Percentiles rank a stretch among this genome's conserved stretches.
Evolutionary conservation across 2,113 vertebrate species (phyloP).

Genomic region (Hemiprocne comata): DNA sequence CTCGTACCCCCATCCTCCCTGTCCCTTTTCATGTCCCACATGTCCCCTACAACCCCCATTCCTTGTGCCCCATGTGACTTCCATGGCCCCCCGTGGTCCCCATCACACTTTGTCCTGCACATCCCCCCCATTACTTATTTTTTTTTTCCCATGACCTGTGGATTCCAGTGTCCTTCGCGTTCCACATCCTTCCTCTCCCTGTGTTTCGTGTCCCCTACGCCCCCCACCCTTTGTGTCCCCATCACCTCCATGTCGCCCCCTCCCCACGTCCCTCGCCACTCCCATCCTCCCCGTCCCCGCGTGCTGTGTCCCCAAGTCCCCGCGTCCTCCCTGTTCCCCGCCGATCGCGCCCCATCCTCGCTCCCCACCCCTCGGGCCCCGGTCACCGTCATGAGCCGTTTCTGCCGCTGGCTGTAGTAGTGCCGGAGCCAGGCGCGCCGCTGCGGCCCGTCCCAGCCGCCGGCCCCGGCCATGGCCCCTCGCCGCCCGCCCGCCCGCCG

Average conservation of each 20-base stretch:
- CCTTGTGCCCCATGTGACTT: neutral
- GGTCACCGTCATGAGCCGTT: conserved; percentile 78
- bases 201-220: neutral
- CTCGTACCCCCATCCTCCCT: no score
- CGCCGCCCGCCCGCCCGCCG: conserved; percentile 73
- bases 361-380: neutral
- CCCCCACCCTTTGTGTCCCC: neutral
- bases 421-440: conserved; percentile 77
- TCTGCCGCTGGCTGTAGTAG: conserved; percentile 83
- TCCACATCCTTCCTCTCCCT: neutral
- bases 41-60: neutral
- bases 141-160: neutral
- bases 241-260: neutral
- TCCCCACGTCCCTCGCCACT: neutral
- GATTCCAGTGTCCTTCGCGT: neutral
- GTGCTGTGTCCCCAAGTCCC: neutral
- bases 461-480: conserved; percentile 8
- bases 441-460: conserved; percentile 69
- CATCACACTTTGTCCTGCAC: neutral
- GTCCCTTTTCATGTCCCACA: no score
- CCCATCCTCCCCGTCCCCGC: no score
- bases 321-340: neutral
- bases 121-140: neutral
- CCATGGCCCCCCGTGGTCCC: neutral
- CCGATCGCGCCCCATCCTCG: neutral